Percentiles rank a stretch among this genome's conserved stretches.
Conservation (phyloP, 2,888 invertebrate genomes). For the Caradrina kadenii region DNA sequence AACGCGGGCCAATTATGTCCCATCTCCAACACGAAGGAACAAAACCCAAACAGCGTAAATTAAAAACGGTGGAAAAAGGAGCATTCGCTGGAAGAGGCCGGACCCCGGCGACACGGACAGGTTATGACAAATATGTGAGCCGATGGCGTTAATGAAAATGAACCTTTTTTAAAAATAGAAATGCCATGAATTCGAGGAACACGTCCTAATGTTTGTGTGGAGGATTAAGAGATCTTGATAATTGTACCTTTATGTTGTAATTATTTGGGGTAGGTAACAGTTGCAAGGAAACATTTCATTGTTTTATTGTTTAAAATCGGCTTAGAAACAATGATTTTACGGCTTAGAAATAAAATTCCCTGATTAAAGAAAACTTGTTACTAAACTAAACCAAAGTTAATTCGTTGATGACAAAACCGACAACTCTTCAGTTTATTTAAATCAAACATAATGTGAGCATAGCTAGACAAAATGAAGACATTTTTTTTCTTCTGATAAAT, state of each 20-base stretch:
- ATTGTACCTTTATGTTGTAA: background rate
- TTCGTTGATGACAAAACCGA: background rate
- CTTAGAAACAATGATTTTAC: too few relatives aligned
- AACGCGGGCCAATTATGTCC: conserved; percentile 74
- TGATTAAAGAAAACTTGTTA: background rate
- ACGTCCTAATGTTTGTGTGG: conserved; percentile 71
- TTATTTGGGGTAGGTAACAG: background rate
- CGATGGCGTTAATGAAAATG: conserved; percentile 89
- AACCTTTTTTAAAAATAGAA: conserved; percentile 82
- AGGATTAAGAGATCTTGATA: conserved; percentile 68
- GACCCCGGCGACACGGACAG: conserved; percentile 74
- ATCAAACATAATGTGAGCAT: background rate
- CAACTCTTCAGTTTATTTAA: background rate
- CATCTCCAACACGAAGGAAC: conserved; percentile 78
- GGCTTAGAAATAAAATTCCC: background rate
- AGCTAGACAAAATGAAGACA: background rate
- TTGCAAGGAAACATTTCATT: background rate
- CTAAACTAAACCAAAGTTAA: too few relatives aligned
- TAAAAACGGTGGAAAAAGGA: conserved; percentile 88
- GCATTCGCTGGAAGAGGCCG: conserved; percentile 73
- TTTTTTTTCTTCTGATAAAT: background rate
- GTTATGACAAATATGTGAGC: conserved; percentile 91
- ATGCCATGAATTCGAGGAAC: conserved; percentile 71
- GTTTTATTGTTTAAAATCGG: background rate
- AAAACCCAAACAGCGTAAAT: conserved; percentile 86